Base-by-base conservation (phyloP, 2,888 invertebrate species). In the Pomacea canaliculata region DNA sequence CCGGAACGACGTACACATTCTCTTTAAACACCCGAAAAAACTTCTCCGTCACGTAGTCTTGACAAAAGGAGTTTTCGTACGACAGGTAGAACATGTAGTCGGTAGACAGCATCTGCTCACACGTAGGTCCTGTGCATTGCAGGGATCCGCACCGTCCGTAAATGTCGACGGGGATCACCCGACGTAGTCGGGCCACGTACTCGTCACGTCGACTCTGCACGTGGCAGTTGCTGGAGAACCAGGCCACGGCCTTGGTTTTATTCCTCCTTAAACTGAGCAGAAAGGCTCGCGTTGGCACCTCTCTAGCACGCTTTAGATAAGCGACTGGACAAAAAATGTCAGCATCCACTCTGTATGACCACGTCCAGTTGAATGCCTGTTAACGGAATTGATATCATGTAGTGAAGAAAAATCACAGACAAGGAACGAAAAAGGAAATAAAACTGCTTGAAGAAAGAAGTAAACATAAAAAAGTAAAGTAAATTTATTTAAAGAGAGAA, bases 31-130 rank as follows among this genome's bases (percentile, higher is more conserved):
- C 46, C n/a, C 48, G 16, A 51, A 76, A 79, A 72, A 76, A 79
- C 48, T 81, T 79, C 60, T 81, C 80, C 18, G 81, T 79, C 16
- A 81, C 72, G 65, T 81, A 80, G 60, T 77, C 79, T 59, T 66
- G 56, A 73, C 80, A 80, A 3, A 81, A 51, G 19, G 76, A 74
- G 73, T 79, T 81, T 67, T 81, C 81, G 73, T 80, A 81, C 9
- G 80, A 51, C 60, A 80, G 56, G 69, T 81, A 81, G 67, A 80
- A 81, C 63, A 78, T 72, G 60, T 78, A 78, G 19, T 71, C 59
- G 51, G 74, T 71, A 8, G 70, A 65, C 5, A 77, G 60, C 18
- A 67, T 66, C 13, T 74, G 37, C 13, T 72, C 65, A 27, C 76
- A 71, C 23, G 51, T 56, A 12, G 19, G 23, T 19, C n/a, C 68